Evolutionary conservation across 2,797 vertebrate species (phyloP).

Genomic region (Coccyzus lansbergi): DNA sequence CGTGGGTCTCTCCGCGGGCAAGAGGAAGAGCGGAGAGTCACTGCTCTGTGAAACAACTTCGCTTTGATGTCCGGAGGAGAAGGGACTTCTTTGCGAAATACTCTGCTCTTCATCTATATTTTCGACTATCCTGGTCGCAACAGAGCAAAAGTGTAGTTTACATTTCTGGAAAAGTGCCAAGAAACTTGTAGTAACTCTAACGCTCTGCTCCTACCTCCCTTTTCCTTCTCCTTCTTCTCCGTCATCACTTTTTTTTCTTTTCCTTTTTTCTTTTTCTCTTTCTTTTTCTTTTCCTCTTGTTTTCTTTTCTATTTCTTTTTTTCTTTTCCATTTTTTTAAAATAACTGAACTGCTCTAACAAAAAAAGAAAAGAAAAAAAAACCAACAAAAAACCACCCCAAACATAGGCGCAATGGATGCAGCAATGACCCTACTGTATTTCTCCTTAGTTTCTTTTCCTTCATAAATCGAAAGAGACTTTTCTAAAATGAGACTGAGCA

Average conservation of each 20-base stretch:
- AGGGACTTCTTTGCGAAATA: conserved; percentile 9
- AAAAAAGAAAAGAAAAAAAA: no score
- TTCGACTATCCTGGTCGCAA: not conserved
- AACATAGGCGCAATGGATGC: accelerated
- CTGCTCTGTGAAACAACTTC: not conserved
- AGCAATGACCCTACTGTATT: not conserved
- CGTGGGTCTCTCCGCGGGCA: not conserved
- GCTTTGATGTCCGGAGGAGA: conserved; percentile 47
- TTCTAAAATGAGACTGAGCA: not conserved
- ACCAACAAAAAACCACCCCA: no score
- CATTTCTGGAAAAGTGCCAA: conserved; percentile 61
- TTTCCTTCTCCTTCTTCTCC: not conserved
- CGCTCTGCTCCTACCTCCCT: not conserved
- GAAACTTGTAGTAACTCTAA: conserved; percentile 52
- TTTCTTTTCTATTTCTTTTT: accelerated
- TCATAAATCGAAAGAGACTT: not conserved
- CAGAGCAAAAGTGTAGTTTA: conserved; percentile 29
- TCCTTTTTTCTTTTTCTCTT: accelerated
- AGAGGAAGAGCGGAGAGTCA: not conserved
- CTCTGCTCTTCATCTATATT: not conserved
- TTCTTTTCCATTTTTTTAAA: accelerated
- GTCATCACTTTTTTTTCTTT: accelerated
- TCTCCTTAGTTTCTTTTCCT: not conserved
- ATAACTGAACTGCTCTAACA: not conserved
- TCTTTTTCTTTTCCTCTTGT: accelerated